Base-by-base conservation (phyloP, 1,140 invertebrate genomes). In the Lepeophtheirus salmonis region DNA sequence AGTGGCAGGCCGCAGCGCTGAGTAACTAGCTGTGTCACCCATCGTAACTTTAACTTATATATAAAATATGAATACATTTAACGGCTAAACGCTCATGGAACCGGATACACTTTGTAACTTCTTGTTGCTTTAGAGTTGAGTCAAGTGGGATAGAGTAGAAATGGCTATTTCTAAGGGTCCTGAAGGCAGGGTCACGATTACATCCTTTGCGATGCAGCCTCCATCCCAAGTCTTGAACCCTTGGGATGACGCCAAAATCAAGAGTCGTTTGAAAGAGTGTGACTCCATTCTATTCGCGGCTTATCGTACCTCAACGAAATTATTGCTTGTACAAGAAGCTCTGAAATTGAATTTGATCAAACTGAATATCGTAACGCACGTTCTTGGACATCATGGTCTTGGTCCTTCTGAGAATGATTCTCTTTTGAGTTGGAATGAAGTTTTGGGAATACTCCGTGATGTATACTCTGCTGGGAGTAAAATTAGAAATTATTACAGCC, bases 241-340 rank as follows among this genome's bases (percentile, higher is more conserved):
- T n/a, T 16, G 21, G 55, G 55, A 57, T 2, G 17, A 26, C n/a
- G 16, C 21, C 22, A 41, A 26, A n/a, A 57, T 57, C 55, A 14
- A 23, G 23, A 18, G 17, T 16, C 22, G 26, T 14, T n/a, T 57
- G 2, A 26, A 78, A 64, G 77, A 83, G 60, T 80, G 82, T 64
- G 83, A 85, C 68, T 77, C 79, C 63, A 80, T 88, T 25, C 79
- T 82, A 69, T 88, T 86, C 72, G 79, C 81, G 63, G 79, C 82
- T 18, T 89, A 89, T 71, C 74, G 84, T 65, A 83, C 83, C 50
- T 84, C 84, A 14, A 80, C 84, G 70, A 89, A 89, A 72, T 73
- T 88, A 55, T 73, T 80, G 64, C 75, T 77, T 58, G 68, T 89
- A 61, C 85, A 87, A 73, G 76, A 75, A 63, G 67, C 73, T 62